Evolutionary conservation across 2,797 vertebrate species (phyloP), one percentile per base, ranked within the genome.

Genomic region (Aplochiton taeniatus): DNA sequence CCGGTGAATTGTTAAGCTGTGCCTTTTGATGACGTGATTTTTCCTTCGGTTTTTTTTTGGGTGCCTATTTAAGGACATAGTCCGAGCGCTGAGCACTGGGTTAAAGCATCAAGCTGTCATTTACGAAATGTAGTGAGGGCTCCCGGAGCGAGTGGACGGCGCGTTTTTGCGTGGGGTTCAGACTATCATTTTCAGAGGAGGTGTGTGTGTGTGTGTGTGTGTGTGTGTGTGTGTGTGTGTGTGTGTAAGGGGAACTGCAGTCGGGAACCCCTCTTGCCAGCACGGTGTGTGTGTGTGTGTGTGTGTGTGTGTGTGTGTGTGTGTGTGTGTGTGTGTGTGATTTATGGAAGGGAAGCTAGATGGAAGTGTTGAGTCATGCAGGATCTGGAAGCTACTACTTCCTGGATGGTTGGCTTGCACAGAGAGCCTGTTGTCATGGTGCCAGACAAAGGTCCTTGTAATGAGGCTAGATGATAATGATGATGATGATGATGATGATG

Each of bases 281-380:
- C 31, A 55, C 10, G 9, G 17, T 60, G 44, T 60, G 45, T 48
- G 59, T 31, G 45, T 42, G 20, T 51, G 6, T 42, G 47, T 47
- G 31, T 11, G 31, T 13, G 50, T 44, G 31, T 43, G 61, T n/a
- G 50, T 69, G 41, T 58, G 42, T 61, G 1, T 16, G 42, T 48
- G 70, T 11, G 48, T 66, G 14, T 58, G 43, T 17, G 16, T 43
- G 17, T 14, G 7, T 10, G 46, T 80, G 76, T 77, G 61, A 65
- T 83, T 74, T 75, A 62, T 74, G 70, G 54, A 69, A 69, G 42
- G 67, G 77, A 74, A 85, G 82, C 79, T 82, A 85, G 88, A 75
- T 82, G 88, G 88, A 80, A 83, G 87, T 86, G 78, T 80, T 73
- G 87, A 87, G 88, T 76, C 54, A 44, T 59, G 69, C 69, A 73